Base-by-base conservation (phyloP, 2,113 vertebrate species). In the Pachyramphus minor region DNA sequence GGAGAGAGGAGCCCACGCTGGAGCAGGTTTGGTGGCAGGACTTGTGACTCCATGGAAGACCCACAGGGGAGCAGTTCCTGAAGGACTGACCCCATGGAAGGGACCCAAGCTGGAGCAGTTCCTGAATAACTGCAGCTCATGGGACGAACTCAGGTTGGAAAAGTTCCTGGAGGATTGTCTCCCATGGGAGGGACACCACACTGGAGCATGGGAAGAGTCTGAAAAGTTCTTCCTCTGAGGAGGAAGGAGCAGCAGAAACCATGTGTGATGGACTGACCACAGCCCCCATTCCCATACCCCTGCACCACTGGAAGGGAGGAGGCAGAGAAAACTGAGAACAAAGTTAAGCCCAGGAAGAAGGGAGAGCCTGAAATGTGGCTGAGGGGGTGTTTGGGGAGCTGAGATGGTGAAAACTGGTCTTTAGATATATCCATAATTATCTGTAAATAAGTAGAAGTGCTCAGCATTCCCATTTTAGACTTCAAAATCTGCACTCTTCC, bases 401-500 rank as follows among this genome's bases (percentile, higher is more conserved):
- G 19, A 74, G 74, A 64, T 64, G 3, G 30, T 47, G 30, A 41
- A 75, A 94, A 66, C 1, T 22, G 7, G 27, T 25, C 72, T 89
- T 84, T 27, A 66, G 15, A 31, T 60, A 42, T 23, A 50, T 28
- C 71, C 37, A 19, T 69, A 71, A 86, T 79, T 75, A 89, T 28
- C 41, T 83, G 20, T 33, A 84, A 79, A n/a, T 19, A 63, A 62
- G 23, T 69, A 44, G 41, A 94, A 83, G 55, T 60, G 41, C 39
- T 89, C 66, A 60, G 89, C 58, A 52, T 64, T 79, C 45, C 62
- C 67, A 52, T 87, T 92, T 94, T 79, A 83, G 62, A 66, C 41
- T 83, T 89, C 81, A 92, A 30, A 37, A 89, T 92, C 92, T 89
- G 17, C 67, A 55, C 82, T 83, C 72, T 79, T 86, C 72, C 30